These are phyloP conservation scores for Ennomos quercinarius DNA, from an alignment of 2,888 invertebrate genomes.

Conservation along the genomic window DNA sequence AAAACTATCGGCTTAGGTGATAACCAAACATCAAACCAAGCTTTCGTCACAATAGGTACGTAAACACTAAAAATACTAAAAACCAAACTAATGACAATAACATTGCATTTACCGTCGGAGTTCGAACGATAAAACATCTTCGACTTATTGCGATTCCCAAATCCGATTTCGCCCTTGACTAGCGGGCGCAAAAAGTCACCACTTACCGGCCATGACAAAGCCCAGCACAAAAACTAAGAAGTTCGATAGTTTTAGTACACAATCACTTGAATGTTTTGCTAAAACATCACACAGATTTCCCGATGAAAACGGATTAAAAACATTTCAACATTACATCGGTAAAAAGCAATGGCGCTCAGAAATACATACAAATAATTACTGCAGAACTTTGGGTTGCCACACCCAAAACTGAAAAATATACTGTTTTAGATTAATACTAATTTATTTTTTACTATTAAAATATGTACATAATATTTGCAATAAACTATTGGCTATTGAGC, in stretches of 20 bases:
- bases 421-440: conserved; percentile 33
- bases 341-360: conserved; percentile 85
- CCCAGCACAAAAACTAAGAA: conserved; percentile 84
- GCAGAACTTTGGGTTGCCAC: conserved; percentile 76
- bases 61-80: conserved; percentile 77
- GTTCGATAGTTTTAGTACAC: conserved; percentile 82
- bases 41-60: conserved; percentile 67
- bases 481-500: too few species aligned
- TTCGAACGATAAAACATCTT: conserved; percentile 86
- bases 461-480: too few species aligned
- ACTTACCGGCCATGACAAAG: conserved; percentile 94
- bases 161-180: conserved; percentile 85
- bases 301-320: conserved; percentile 86
- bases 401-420: conserved; percentile 49
- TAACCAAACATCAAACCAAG: conserved; percentile 80
- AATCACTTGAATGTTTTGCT: conserved; percentile 81
- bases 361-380: conserved; percentile 82
- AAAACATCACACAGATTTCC: conserved; percentile 85
- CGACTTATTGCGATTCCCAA: conserved; percentile 83
- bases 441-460: neutral
- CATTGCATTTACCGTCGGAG: conserved; percentile 86
- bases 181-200: conserved; percentile 85
- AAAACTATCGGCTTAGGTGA: conserved; percentile 72
- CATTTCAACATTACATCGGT: conserved; percentile 85
- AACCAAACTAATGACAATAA: conserved; percentile 83